These are phyloP conservation scores for Hedychridium roseum DNA, from an alignment of 2,888 invertebrate species.

Conservation along the genomic window DNA sequence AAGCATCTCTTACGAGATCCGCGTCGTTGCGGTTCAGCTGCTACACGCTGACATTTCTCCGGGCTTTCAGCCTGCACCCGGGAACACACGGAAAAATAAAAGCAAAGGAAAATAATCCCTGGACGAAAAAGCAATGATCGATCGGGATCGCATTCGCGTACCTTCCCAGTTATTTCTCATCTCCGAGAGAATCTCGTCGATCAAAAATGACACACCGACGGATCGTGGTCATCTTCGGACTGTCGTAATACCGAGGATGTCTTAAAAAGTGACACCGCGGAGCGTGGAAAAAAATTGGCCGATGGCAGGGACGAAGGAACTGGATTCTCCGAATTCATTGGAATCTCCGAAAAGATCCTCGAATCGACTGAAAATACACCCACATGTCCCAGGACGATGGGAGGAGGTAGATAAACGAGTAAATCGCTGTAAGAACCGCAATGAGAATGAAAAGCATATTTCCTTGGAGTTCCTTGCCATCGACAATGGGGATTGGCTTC, in stretches of 20 bases:
- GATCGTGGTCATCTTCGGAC: background rate
- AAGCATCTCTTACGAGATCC: slow-evolving; percentile 52
- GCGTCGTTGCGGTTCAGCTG: slow-evolving; percentile 19
- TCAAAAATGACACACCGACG: slow-evolving; percentile 6
- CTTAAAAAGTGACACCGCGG: no score
- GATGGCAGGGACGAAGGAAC: background rate
- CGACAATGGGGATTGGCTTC: slow-evolving; percentile 37
- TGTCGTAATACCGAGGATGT: no score
- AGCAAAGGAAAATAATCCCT: slow-evolving; percentile 9
- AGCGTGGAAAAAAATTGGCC: background rate
- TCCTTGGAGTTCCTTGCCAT: no score
- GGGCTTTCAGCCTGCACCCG: slow-evolving; percentile 27
- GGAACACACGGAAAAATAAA: slow-evolving; percentile 13
- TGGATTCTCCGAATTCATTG: background rate
- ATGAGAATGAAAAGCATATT: no score
- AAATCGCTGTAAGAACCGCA: no score
- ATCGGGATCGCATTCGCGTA: slow-evolving; percentile 26
- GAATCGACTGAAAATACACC: slow-evolving; percentile 15
- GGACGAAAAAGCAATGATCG: slow-evolving; percentile 26
- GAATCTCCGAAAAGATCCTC: slow-evolving; percentile 1
- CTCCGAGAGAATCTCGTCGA: slow-evolving; percentile 16
- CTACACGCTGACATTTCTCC: slow-evolving; percentile 13
- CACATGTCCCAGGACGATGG: no score
- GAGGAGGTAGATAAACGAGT: background rate
- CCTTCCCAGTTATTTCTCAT: slow-evolving; percentile 1